A percentile compares a stretch with the other conserved stretches of the same genome.
Evolutionary conservation across 92 coral and sea anemone genomes (phyloP).

Genomic region (Epizoanthus rinbou): DNA sequence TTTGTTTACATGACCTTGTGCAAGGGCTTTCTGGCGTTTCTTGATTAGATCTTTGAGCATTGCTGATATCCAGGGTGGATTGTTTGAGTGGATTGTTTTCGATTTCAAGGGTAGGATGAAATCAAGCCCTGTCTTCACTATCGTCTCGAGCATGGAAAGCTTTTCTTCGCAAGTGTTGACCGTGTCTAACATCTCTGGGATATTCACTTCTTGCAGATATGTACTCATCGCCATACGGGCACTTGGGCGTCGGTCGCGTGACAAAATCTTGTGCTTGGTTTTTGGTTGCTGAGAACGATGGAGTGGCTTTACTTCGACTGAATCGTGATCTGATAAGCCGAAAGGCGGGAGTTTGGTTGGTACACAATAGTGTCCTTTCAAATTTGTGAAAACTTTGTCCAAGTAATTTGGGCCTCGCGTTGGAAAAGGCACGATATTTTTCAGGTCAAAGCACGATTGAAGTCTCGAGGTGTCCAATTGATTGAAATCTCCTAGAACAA

Average conservation of each 20-base stretch:
- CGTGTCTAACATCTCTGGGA: constrained; percentile 34
- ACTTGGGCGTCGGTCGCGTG: constrained; percentile 47
- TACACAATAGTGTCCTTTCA: constrained; percentile 34
- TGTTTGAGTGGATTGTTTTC: constrained; percentile 31
- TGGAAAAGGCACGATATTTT: constrained; percentile 38
- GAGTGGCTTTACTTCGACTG: constrained; percentile 47
- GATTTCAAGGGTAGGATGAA: constrained; percentile 37
- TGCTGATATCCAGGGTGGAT: constrained; percentile 30
- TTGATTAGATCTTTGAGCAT: constrained; percentile 31
- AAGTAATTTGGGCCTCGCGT: constrained; percentile 32
- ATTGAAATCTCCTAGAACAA: constrained; percentile 41
- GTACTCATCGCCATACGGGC: constrained; percentile 43
- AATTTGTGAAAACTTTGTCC: constrained; percentile 14
- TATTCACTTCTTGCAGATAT: constrained; percentile 41
- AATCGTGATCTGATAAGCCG: constrained; percentile 52
- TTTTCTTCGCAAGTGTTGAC: constrained; percentile 43
- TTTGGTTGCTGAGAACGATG: constrained; percentile 37
- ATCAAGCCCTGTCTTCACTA: constrained; percentile 37
- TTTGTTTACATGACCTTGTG: constrained; percentile 14
- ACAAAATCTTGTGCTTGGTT: constrained; percentile 45
- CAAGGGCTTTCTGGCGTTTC: constrained; percentile 40
- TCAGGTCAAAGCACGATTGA: constrained; percentile 29
- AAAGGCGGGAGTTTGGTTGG: constrained; percentile 46
- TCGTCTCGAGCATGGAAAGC: constrained; percentile 24
- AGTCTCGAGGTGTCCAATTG: constrained; percentile 30